A percentile compares a stretch with the other conserved stretches of the same genome.
Conservation (phyloP, 2,888 invertebrate genomes). For the Aphidoletes aphidimyza region DNA sequence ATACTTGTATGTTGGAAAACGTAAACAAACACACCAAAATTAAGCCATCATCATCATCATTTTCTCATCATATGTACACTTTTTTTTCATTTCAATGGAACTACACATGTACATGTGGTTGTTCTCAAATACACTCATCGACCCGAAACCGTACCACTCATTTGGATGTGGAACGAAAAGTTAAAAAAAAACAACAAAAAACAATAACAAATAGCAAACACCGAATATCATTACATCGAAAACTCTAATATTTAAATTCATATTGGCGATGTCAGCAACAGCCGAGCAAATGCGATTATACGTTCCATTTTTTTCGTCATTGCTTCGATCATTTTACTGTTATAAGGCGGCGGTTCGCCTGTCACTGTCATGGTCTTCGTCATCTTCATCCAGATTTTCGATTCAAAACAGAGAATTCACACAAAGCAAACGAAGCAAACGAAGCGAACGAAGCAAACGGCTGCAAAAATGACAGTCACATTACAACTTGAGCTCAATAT, state of each 20-base stretch:
- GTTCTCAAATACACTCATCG: background rate
- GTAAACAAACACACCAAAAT: background rate
- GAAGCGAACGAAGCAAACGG: background rate
- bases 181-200: too few species aligned
- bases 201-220: background rate
- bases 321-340: background rate
- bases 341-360: background rate
- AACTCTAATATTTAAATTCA: background rate
- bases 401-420: background rate
- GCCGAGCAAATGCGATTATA: background rate
- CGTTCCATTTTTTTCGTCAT: background rate
- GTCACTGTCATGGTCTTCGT: background rate
- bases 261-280: background rate
- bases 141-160: background rate
- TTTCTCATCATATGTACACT: background rate
- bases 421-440: too few species aligned
- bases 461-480: background rate
- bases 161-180: too few species aligned
- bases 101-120: background rate
- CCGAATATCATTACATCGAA: background rate
- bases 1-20: background rate
- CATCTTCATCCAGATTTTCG: background rate
- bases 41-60: conserved; percentile 11
- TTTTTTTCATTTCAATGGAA: too few species aligned
- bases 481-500: background rate